These are phyloP conservation scores for Calameuta idolon DNA, from an alignment of 2,888 invertebrate genomes.

Conservation along the genomic window DNA sequence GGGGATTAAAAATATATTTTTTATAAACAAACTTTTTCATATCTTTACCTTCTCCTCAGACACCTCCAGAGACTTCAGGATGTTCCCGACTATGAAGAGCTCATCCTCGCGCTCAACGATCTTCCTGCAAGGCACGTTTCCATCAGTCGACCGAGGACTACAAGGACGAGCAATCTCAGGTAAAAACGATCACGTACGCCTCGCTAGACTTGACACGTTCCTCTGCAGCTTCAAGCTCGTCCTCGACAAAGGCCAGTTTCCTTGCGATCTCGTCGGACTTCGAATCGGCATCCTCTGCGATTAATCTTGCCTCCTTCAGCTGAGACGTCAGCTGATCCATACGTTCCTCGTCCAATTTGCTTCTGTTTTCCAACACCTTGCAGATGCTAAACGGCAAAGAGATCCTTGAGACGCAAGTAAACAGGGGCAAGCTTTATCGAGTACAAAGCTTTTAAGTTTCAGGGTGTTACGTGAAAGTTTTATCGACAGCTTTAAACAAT, in stretches of 20 bases:
- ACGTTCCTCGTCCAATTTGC: constrained; percentile 75
- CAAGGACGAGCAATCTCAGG: neutral
- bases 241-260: constrained; percentile 76
- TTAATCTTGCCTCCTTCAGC: constrained; percentile 75
- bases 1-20: neutral
- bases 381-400: constrained; percentile 68
- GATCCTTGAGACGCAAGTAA: neutral
- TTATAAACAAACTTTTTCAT: neutral
- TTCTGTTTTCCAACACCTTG: constrained; percentile 76
- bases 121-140: constrained; percentile 63
- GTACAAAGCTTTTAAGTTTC: neutral
- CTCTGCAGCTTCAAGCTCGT: constrained; percentile 77
- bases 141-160: neutral
- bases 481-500: neutral
- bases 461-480: neutral
- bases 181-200: constrained; percentile 59
- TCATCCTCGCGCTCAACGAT: constrained; percentile 79
- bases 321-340: constrained; percentile 75
- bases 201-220: constrained; percentile 76
- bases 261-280: constrained; percentile 79
- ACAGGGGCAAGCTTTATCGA: neutral
- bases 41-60: constrained; percentile 73
- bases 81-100: constrained; percentile 78
- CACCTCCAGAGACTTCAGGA: constrained; percentile 78
- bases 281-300: constrained; percentile 77